A percentile compares a stretch with the other conserved stretches of the same genome.
Evolutionary conservation across 2,888 invertebrate genomes (phyloP).

Genomic region (Taphrorychus bicolor): DNA sequence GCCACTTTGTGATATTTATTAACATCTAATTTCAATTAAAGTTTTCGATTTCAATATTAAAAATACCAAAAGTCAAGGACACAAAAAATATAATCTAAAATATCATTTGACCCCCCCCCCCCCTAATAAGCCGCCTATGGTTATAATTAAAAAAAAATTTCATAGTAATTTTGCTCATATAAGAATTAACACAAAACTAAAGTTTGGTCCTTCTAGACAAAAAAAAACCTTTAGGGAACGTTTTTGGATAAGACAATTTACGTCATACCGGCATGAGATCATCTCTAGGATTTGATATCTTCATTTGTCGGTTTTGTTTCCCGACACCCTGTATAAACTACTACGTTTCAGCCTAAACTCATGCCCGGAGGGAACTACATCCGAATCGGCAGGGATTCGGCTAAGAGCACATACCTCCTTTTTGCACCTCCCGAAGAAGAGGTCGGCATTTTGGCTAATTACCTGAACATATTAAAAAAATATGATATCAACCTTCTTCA

Average conservation of each 20-base stretch:
- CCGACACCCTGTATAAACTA: not conserved
- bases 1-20: no score
- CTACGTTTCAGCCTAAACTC: conserved; percentile 72
- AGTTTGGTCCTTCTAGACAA: no score
- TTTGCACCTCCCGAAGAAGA: conserved; percentile 85
- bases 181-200: no score
- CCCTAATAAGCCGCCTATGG: no score
- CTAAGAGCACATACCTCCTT: conserved; percentile 81
- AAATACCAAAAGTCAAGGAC: no score
- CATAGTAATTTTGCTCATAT: no score
- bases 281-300: not conserved
- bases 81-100: no score
- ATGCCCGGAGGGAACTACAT: conserved; percentile 86
- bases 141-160: no score
- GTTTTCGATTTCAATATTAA: no score
- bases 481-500: conserved; percentile 84
- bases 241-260: no score
- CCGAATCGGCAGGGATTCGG: conserved; percentile 77
- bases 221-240: not conserved
- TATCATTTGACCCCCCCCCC: no score
- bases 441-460: conserved; percentile 88
- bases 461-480: conserved; percentile 86
- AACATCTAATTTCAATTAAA: no score
- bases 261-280: not conserved
- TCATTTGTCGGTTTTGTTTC: not conserved